A percentile compares a stretch with the other conserved stretches of the same genome.
phyloP scores from a whole-genome alignment of 2,888 invertebrate genomes.

The Pristionchus maxplancki region DNA sequence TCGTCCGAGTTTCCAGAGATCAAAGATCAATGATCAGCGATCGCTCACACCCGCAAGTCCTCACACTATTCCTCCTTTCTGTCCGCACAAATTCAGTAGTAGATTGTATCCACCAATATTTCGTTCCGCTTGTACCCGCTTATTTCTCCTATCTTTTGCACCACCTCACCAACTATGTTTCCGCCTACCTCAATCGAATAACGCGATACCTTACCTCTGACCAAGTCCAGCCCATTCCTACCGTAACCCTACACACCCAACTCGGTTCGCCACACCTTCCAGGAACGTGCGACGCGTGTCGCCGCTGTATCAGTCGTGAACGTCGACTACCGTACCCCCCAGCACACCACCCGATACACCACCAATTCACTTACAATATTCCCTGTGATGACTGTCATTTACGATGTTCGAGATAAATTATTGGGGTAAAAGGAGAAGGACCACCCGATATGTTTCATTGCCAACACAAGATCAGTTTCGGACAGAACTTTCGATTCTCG shows the following conservation, averaged over 20 bases:
- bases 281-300: slow-evolving; percentile 41
- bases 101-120: neutral
- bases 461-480: too few species aligned
- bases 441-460: too few species aligned
- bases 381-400: neutral
- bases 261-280: neutral
- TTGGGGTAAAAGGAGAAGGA: neutral
- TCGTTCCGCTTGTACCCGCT: neutral
- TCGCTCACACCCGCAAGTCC: slow-evolving; percentile 8
- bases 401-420: neutral
- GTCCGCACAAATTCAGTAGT: neutral
- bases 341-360: neutral
- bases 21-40: slow-evolving; percentile 40
- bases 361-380: slow-evolving; percentile 5
- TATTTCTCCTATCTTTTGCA: neutral
- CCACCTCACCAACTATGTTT: neutral
- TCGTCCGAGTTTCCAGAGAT: neutral
- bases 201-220: neutral
- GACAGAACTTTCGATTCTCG: too few species aligned
- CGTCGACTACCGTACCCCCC: slow-evolving; percentile 16
- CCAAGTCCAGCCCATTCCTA: neutral
- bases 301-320: slow-evolving; percentile 20
- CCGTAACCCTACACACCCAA: neutral
- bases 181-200: neutral
- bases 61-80: neutral